Base-by-base conservation (phyloP, 1,140 invertebrate genomes). In the Lepidurus couesii region DNA sequence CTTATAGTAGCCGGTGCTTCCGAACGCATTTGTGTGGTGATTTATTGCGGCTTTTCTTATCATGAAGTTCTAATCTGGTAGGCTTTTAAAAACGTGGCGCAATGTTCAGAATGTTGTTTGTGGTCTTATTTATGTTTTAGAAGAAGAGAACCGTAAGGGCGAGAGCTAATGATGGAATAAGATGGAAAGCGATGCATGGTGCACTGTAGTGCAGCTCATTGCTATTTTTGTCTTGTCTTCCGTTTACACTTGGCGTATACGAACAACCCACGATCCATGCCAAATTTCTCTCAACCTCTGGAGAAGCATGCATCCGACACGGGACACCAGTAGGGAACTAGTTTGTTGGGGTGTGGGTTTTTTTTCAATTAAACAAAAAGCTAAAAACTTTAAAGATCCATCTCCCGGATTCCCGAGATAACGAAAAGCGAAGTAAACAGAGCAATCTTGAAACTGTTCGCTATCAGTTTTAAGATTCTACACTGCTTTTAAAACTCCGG, bases 151-250 rank as follows among this genome's bases (percentile, higher is more conserved):
- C 34, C 34, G 21, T n/a, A 65, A 21, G 53, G 53, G 8, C 53
- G 53, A 65, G 53, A 65, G 53, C 53, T 65, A 65, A 65, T 65
- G 53, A 65, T 65, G 53, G 53, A 65, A 65, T 65, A 65, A 34
- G 53, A 65, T 21, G 53, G 53, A 21, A 21, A 65, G 53, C 53
- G 53, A 34, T 21, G 53, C 53, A 65, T 21, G 53, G 53, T 65
- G 53, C 53, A 65, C 53, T 11, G 53, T 65, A 65, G 53, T 65
- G 53, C 53, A 65, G 53, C 53, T 65, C 53, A 65, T 65, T 65
- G 53, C 53, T 65, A 65, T 65, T 65, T 65, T 13, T 65, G 53
- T 65, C 53, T 65, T 21, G 21, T 65, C 53, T 65, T 65, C 53
- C 53, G 21, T 65, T 65, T 65, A 21, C 53, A 65, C 53, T 65